Evolutionary conservation across 2,797 vertebrate genomes (phyloP).

Genomic region (Discoglossus pictus): DNA sequence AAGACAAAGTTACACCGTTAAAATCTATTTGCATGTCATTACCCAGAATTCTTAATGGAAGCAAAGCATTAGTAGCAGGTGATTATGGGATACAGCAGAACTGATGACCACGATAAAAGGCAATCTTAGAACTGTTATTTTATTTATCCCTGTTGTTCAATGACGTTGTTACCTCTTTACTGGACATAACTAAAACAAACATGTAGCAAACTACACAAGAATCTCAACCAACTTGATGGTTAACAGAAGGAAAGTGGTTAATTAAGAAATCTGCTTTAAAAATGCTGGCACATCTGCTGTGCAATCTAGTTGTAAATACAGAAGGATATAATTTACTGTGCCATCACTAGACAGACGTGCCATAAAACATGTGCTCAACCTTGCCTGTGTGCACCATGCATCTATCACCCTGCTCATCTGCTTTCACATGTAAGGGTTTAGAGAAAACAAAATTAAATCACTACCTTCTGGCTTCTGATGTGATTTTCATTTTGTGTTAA

Average conservation of each 20-base stretch:
- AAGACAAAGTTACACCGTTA: too few relatives aligned
- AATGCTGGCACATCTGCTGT: constrained; percentile 39
- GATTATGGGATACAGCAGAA: too few relatives aligned
- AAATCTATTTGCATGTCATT: too few relatives aligned
- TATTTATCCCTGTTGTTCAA: too few relatives aligned
- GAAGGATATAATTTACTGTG: constrained; percentile 48
- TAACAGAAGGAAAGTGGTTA: constrained; percentile 29
- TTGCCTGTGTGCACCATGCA: constrained; percentile 37
- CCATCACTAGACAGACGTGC: constrained; percentile 34
- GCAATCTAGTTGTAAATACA: constrained; percentile 42
- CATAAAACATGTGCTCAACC: constrained; percentile 47
- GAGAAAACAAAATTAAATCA: constrained; percentile 38
- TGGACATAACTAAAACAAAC: too few relatives aligned
- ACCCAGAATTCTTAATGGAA: too few relatives aligned
- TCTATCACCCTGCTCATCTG: constrained; percentile 33
- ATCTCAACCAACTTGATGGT: constrained; percentile 12
- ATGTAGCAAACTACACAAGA: too few relatives aligned
- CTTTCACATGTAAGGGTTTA: constrained; percentile 20
- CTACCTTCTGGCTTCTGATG: constrained; percentile 33
- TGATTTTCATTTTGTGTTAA: constrained; percentile 29
- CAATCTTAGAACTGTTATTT: too few relatives aligned
- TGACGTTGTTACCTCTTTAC: too few relatives aligned
- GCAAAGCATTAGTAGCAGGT: too few relatives aligned
- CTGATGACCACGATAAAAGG: too few relatives aligned
- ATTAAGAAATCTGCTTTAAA: constrained; percentile 38